These are phyloP conservation scores for Dromococcyx pavoninus DNA, from an alignment of 2,797 vertebrate genomes.

Conservation along the genomic window DNA sequence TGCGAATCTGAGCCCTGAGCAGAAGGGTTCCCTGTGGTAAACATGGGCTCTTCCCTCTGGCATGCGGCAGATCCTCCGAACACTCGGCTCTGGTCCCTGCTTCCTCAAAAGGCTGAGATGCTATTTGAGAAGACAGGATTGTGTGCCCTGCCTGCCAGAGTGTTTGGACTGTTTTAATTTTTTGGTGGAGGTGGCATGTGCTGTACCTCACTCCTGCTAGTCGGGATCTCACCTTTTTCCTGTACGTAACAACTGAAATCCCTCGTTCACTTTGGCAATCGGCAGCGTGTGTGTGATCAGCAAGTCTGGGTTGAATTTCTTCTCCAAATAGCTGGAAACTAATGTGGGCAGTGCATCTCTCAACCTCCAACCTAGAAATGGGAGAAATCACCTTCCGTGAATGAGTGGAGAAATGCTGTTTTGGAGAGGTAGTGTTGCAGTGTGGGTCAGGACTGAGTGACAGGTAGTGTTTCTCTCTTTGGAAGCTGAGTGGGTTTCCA, in stretches of 20 bases:
- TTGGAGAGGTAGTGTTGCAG: no score
- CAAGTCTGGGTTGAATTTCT: constrained; percentile 81
- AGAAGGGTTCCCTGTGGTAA: not conserved
- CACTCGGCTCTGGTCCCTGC: not conserved
- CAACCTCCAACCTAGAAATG: constrained; percentile 77
- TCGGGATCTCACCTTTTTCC: constrained; percentile 77
- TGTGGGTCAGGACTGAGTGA: not conserved
- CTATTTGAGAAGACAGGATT: not conserved
- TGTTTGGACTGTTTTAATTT: not conserved
- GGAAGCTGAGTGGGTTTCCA: no score
- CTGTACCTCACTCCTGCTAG: not conserved
- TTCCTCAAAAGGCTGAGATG: not conserved
- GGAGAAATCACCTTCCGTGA: not conserved
- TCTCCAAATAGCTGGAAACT: constrained; percentile 80
- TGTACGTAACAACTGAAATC: constrained; percentile 78
- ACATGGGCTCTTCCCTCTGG: fast-evolving
- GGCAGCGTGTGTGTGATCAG: constrained; percentile 84
- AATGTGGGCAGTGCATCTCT: constrained; percentile 74
- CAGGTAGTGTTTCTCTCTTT: no score
- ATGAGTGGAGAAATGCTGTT: not conserved
- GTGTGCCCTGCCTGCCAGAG: not conserved
- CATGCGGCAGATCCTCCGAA: not conserved
- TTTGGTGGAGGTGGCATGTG: not conserved
- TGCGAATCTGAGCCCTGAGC: not conserved
- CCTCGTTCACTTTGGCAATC: constrained; percentile 79